Evolutionary conservation across 2,888 invertebrate genomes (phyloP).

Genomic region (Drosophila mayaguana): DNA sequence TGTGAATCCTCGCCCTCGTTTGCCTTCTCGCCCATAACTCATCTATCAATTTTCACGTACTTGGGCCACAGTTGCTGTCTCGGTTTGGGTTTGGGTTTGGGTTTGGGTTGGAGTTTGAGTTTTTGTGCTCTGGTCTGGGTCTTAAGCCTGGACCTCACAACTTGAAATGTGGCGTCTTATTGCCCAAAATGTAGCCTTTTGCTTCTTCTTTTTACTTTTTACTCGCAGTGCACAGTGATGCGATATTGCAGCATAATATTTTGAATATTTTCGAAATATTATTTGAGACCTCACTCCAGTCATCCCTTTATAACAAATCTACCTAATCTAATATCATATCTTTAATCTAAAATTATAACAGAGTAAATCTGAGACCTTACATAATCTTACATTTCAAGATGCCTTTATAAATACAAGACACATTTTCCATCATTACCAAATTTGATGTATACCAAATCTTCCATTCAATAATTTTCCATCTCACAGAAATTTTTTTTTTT

Average conservation of each 20-base stretch:
- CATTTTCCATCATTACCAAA: too few relatives aligned
- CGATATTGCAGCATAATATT: neutral
- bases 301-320: too few relatives aligned
- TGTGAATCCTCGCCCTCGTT: constrained; percentile 65
- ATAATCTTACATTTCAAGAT: neutral
- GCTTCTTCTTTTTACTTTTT: constrained; percentile 28
- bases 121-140: constrained; percentile 42
- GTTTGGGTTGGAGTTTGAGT: constrained; percentile 4
- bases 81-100: constrained; percentile 14
- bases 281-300: neutral
- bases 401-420: neutral
- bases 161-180: constrained; percentile 73
- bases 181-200: constrained; percentile 74
- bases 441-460: too few relatives aligned
- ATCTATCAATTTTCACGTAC: constrained; percentile 85
- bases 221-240: constrained; percentile 56
- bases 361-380: neutral
- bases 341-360: neutral
- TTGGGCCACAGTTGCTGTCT: constrained; percentile 71
- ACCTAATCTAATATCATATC: neutral
- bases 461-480: too few relatives aligned
- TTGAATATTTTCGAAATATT: neutral
- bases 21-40: constrained; percentile 80
- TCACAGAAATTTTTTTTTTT: too few relatives aligned
- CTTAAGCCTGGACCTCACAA: constrained; percentile 51